Percentiles rank a stretch among this genome's conserved stretches.
These are phyloP conservation scores for Phyllotis vaccarum DNA, from an alignment of 2,797 vertebrate species.

Conservation along the genomic window DNA sequence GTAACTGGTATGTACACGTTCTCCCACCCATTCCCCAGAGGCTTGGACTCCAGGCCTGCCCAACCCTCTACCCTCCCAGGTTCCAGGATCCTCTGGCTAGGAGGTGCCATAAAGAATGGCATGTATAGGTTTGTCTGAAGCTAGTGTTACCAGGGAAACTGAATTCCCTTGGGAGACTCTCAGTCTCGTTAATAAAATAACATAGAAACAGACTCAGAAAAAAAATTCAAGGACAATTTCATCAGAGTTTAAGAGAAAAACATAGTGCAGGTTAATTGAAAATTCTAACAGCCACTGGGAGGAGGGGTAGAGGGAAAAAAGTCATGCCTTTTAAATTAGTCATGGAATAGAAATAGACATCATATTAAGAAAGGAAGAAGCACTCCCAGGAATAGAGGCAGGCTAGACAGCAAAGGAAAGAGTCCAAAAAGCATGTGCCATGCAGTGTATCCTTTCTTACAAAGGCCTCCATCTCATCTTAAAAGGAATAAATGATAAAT, in stretches of 20 bases:
- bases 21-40: not conserved
- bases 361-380: not conserved
- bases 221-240: not conserved
- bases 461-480: not conserved
- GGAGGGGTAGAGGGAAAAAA: not conserved
- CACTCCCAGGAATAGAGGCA: not conserved
- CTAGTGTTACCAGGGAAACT: not conserved
- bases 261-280: not conserved
- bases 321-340: not conserved
- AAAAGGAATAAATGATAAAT: not conserved
- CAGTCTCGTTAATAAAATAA: not conserved
- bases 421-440: not conserved
- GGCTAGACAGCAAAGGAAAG: not conserved
- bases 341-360: not conserved
- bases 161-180: not conserved
- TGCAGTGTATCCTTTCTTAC: not conserved
- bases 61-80: not conserved
- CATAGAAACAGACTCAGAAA: not conserved
- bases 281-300: not conserved
- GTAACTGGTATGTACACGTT: not conserved
- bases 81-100: not conserved
- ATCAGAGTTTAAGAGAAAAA: not conserved
- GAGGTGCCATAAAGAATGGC: not conserved
- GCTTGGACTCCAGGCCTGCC: not conserved
- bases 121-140: constrained; percentile 9